Evolutionary conservation across 2,797 vertebrate species (phyloP).

Genomic region (Emydoidea blandingii): DNA sequence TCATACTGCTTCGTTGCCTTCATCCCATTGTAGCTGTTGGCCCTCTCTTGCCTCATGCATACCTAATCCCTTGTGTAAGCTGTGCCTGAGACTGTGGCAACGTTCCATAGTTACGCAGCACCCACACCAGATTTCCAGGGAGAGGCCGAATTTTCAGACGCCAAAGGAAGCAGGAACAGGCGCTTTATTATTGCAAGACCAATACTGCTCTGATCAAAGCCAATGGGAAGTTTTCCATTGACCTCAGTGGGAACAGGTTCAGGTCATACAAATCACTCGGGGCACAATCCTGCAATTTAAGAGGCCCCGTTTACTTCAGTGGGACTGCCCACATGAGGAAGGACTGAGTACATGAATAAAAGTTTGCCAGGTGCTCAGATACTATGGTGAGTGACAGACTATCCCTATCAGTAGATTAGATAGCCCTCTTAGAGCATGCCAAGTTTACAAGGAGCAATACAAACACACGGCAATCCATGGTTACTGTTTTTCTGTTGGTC

Average conservation of each 20-base stretch:
- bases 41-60: neutral
- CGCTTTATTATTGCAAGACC: accelerated
- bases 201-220: neutral
- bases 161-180: neutral
- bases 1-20: neutral
- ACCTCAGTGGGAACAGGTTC: neutral
- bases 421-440: neutral
- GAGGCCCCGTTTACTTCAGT: neutral
- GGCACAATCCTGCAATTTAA: neutral
- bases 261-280: neutral
- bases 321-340: no score
- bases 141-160: neutral
- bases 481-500: neutral
- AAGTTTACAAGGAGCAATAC: neutral
- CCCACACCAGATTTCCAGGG: neutral
- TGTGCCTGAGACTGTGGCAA: neutral
- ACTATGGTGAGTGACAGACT: neutral
- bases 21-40: neutral
- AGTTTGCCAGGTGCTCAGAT: neutral
- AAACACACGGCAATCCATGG: neutral
- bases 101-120: no score
- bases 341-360: neutral
- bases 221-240: neutral
- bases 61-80: no score
- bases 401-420: neutral